Evolutionary conservation across 35 echinoderm and acorn worm genomes (phyloP), one percentile per base, ranked within the genome.

Genomic region (Apostichopus californicus): DNA sequence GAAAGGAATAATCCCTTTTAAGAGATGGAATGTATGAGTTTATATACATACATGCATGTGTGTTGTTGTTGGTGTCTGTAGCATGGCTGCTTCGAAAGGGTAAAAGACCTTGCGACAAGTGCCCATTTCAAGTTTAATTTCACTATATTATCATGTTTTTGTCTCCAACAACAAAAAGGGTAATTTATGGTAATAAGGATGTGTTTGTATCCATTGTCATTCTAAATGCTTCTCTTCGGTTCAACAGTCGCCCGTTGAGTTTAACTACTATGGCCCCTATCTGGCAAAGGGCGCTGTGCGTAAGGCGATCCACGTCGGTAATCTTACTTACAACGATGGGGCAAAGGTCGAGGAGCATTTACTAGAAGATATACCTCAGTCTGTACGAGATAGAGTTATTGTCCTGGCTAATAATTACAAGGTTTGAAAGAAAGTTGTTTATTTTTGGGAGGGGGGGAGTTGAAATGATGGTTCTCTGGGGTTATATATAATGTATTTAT

Each of bases 231-330:
- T 46, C 34, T 46, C 34, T 46, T 46, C 0, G 0, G 34, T 87
- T 17, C 71, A 57, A 10, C 46, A 98, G 96, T 72, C 78, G 5
- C 96, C 96, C 63, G 92, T 58, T 26, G 95, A 94, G 26, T 92
- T 92, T 56, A 71, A 28, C 28, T 95, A 98, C 94, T 98, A 95
- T 57, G 92, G 88, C 0, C 18, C 73, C 53, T 98, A 92, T 52
- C 80, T 98, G 0, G 92, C 81, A 28, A 26, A 92, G 4, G 94
- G 77, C 0, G 86, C 92, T 20, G 96, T 98, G 1, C 88, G 96
- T 5, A 90, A 94, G 11, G 94, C 96, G 57, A 98, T 98, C 78
- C 96, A 98, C 79, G 96, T 95, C 10, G 96, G 96, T 6, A 98
- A 95, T 80, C 85, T 98, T 1, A 95, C 96, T 1, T 98, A 92